Evolutionary conservation across 1,140 invertebrate genomes (phyloP).

Genomic region (Ooceraea biroi): DNA sequence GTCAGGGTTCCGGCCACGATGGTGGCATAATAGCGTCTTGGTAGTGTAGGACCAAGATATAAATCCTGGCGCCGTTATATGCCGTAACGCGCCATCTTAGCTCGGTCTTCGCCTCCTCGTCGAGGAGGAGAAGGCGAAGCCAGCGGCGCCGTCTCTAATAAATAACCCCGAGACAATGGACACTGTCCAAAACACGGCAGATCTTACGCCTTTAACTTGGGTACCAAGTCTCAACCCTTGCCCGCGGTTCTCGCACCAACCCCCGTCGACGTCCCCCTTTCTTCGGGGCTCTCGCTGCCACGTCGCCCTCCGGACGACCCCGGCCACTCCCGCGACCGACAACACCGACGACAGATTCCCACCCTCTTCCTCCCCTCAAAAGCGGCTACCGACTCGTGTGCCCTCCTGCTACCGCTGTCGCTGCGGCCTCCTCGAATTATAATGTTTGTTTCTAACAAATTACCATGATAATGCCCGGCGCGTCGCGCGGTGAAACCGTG

Average conservation of each 20-base stretch:
- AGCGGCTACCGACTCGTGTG: slow-evolving; percentile 8
- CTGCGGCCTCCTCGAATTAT: slow-evolving; percentile 82
- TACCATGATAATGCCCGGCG: slow-evolving; percentile 85
- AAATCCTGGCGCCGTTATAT: slow-evolving; percentile 73
- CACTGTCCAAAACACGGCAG: slow-evolving; percentile 86
- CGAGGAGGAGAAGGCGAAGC: slow-evolving; percentile 29
- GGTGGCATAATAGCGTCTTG: slow-evolving; percentile 74
- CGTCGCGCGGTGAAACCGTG: slow-evolving; percentile 79
- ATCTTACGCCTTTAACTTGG: slow-evolving; percentile 85
- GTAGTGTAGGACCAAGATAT: slow-evolving; percentile 72
- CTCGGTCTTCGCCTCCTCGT: slow-evolving; percentile 69
- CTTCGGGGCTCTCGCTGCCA: slow-evolving; percentile 63
- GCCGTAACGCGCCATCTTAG: slow-evolving; percentile 72
- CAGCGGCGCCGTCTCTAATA: slow-evolving; percentile 82
- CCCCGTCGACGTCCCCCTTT: slow-evolving; percentile 51
- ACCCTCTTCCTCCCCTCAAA: slow-evolving; percentile 15
- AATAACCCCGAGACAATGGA: slow-evolving; percentile 86
- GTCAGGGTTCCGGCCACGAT: slow-evolving; percentile 65
- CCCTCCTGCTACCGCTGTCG: slow-evolving; percentile 7
- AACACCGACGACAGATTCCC: slow-evolving; percentile 35
- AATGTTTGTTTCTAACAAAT: slow-evolving; percentile 87
- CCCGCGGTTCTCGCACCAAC: slow-evolving; percentile 37
- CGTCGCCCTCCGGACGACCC: slow-evolving; percentile 38
- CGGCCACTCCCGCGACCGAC: slow-evolving; percentile 28
- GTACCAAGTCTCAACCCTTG: slow-evolving; percentile 82